phyloP scores from a whole-genome alignment of 2,797 vertebrate genomes.

The Siniperca undulata region DNA sequence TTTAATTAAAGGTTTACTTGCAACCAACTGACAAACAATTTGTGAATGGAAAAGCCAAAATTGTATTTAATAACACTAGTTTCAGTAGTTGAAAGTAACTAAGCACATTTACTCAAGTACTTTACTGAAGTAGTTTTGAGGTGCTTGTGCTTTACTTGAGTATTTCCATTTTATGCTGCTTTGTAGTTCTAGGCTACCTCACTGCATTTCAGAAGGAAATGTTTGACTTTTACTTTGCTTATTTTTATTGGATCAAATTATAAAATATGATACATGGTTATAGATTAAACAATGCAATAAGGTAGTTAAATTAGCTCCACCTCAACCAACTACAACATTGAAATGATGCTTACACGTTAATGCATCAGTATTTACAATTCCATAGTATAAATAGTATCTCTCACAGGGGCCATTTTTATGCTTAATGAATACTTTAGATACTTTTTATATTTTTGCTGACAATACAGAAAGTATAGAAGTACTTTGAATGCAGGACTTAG shows the following conservation, averaged over 20 bases:
- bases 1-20: background rate
- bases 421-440: too few species aligned
- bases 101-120: background rate
- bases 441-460: background rate
- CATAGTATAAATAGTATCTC: background rate
- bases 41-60: background rate
- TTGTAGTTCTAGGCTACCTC: background rate
- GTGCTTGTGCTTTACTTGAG: background rate
- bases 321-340: background rate
- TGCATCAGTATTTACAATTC: background rate
- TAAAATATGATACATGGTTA: background rate
- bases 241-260: background rate
- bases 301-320: background rate
- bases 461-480: too few species aligned
- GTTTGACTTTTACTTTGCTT: background rate
- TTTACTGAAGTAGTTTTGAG: background rate
- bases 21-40: background rate
- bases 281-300: background rate
- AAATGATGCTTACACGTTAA: background rate
- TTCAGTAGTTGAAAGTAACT: background rate
- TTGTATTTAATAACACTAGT: background rate
- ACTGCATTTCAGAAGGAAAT: background rate
- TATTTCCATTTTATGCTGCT: background rate
- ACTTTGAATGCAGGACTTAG: background rate
- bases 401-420: background rate